Evolutionary conservation across 1,140 invertebrate genomes (phyloP), one percentile per base, ranked within the genome.

Genomic region (Drosophila rufa): DNA sequence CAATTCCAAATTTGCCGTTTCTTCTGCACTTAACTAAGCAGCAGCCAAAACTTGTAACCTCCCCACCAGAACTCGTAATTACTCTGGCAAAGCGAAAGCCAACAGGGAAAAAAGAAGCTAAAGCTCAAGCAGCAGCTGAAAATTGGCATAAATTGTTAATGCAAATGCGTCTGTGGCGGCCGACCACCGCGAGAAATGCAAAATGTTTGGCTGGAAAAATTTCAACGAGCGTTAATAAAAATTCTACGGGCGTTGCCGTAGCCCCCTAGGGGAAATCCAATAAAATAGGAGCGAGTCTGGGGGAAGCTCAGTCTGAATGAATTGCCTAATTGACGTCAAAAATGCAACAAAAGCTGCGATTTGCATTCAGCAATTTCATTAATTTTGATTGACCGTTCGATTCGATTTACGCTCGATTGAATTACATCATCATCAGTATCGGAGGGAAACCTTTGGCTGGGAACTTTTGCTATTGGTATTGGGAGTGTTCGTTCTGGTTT

Each of bases 1-100:
- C 57, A 82, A 82, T 82, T 82, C 75, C 76, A 82, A 82, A 82
- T 82, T 82, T 64, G 14, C 51, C 43, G 58, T 82, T 82, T 82
- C 80, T 75, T 79, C 56, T 40, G 43, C 69, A 45, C 69, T 65
- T 50, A 82, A 53, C 67, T 50, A 33, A 56, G 76, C 70, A 56
- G 76, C 64, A 75, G 58, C 68, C 53, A 22, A 73, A 79, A 65
- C 58, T 59, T 59, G 60, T 61, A 68, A 56, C 66, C 46, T 70
- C 59, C 59, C 79, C 56, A 33, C 64, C 67, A 40, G 53, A 64
- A 64, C 48, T 75, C 36, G 80, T 83, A 83, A 82, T 82, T 82
- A 75, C 80, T 70, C 61, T 40, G 53, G 56, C 38, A 43, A 14
- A 46, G 50, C 50, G 30, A 58, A 65, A 68, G 38, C 33, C 38